Evolutionary conservation across 2,888 invertebrate species (phyloP), one percentile per base, ranked within the genome.

Genomic region (Adelognathus sp.): DNA sequence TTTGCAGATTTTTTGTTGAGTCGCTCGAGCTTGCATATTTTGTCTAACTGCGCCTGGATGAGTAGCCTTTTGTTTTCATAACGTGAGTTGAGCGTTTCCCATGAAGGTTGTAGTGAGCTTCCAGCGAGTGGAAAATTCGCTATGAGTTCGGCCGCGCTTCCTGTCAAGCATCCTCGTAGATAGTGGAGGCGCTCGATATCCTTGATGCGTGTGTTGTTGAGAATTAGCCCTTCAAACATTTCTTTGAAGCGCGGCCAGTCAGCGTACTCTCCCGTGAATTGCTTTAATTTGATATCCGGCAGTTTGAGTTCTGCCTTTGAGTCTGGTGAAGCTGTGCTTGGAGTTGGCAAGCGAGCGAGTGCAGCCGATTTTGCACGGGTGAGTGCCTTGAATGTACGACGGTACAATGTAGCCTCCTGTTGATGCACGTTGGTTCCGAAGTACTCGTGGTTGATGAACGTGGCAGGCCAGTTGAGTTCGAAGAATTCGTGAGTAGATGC

Each of bases 31-130:
- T 14, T 27, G 11, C 21, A 29, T 4, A 64, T 6, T 6, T 64
- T 54, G 44, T 73, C 56, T n/a, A 64, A 41, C 14, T 72, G 63
- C 9, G 63, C 31, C 27, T 61, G 39, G 29, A 64, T 56, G n/a
- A 64, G 64, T 3, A 73, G 44, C 2, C 63, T 54, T n/a, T 61
- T 63, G 44, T 64, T 73, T 33, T 46, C 58, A 24, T 64, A 39
- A 7, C 39, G n/a, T 4, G 24, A 3, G n/a, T 4, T 29, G 9
- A 64, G 64, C 18, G 31, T 3, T n/a, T 63, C 33, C 63, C 54
- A 73, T 39, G 77, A 80, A 63, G 67, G 69, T 6, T 31, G 6
- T 3, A 64, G 33, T 33, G 50, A 46, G 18, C n/a, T 33, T 1
- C 33, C 63, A 1, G 18, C 18, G 2, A 63, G 14, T 18, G n/a